These are phyloP conservation scores for Ptilodon capucinus DNA, from an alignment of 2,888 invertebrate species.

Conservation along the genomic window DNA sequence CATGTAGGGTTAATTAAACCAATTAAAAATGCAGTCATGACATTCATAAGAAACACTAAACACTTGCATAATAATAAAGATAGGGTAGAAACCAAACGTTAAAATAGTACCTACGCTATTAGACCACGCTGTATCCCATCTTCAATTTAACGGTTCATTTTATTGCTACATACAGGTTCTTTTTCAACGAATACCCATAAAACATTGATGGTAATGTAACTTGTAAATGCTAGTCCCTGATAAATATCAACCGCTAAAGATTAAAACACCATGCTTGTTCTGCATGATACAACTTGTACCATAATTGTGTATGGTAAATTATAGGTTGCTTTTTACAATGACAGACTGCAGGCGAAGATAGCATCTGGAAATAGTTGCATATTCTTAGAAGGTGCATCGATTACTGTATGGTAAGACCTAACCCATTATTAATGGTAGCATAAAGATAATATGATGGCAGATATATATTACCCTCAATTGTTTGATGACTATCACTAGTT, in stretches of 20 bases:
- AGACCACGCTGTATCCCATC: background rate
- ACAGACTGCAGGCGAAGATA: background rate
- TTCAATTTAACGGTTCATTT: background rate
- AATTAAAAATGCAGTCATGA: no score
- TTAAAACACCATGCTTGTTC: slow-evolving; percentile 3
- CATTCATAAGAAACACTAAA: no score
- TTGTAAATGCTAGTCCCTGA: background rate
- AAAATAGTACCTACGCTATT: background rate
- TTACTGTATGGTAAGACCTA: background rate
- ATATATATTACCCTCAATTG: no score
- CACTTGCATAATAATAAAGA: no score
- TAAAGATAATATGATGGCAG: no score
- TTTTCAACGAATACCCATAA: background rate
- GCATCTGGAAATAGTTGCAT: background rate
- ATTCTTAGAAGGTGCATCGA: background rate
- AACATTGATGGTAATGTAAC: background rate
- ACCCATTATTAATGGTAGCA: no score
- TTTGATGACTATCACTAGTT: no score
- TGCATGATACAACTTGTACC: background rate
- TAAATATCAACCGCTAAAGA: slow-evolving; percentile 1
- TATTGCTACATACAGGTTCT: background rate
- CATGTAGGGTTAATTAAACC: no score
- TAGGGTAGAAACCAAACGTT: no score
- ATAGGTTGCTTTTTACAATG: slow-evolving; percentile 2
- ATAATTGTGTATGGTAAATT: slow-evolving; percentile 1